Conservation (phyloP, 2,888 invertebrate genomes). For the Melanostoma scalare region DNA sequence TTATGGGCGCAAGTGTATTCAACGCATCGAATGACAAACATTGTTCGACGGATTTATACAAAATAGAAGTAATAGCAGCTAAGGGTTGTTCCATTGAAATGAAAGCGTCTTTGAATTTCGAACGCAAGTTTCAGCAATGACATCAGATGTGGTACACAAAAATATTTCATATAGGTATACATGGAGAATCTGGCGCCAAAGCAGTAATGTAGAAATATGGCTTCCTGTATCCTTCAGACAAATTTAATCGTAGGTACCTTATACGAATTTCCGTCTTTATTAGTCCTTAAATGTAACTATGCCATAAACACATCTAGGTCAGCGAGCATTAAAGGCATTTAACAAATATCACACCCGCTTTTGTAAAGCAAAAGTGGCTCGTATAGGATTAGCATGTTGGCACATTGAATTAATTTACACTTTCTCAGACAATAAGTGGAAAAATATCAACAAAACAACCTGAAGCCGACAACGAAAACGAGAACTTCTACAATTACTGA, state of each 20-base stretch:
- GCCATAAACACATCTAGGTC: conserved; percentile 46
- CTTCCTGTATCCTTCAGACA: not conserved
- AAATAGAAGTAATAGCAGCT: no score
- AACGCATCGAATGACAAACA: no score
- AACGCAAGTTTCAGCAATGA: conserved; percentile 1
- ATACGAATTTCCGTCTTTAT: not conserved
- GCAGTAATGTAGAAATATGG: not conserved
- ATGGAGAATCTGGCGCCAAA: not conserved
- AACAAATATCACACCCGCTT: no score
- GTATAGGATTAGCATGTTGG: conserved; percentile 58
- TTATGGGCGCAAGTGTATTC: no score
- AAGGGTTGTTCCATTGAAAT: no score
- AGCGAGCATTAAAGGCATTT: conserved; percentile 9
- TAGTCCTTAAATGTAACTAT: conserved; percentile 27
- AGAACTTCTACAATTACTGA: conserved; percentile 47
- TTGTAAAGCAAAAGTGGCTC: conserved; percentile 30
- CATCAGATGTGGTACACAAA: conserved; percentile 10
- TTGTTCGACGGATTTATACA: no score
- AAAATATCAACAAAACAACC: conserved; percentile 9
- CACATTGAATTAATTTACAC: conserved; percentile 60
- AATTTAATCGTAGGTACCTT: no score
- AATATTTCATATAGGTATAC: no score
- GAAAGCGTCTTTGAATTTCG: no score
- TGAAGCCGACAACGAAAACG: conserved; percentile 9
- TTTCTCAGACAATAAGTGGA: conserved; percentile 24